Base-by-base conservation (phyloP, 2,888 invertebrate species). In the Sphinx pinastri region DNA sequence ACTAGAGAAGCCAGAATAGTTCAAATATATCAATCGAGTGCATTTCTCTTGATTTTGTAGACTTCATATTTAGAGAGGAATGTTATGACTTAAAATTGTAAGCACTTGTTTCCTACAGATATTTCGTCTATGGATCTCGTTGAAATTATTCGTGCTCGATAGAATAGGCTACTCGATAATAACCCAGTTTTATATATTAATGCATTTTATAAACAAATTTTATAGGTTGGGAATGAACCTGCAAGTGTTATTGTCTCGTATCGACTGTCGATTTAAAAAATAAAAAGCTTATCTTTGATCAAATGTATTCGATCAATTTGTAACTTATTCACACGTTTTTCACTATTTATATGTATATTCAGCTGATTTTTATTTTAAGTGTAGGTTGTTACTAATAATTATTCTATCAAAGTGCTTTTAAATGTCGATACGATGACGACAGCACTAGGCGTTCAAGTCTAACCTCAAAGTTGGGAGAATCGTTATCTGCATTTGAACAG, bases 201-300 rank as follows among this genome's bases (percentile, higher is more conserved):
- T 59, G 68, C 66, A 67, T 67, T 38, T 69, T 69, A 55, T 55
- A 66, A 70, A 70, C 69, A 55, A 70, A 70, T 57, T 52, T 57
- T 57, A 63, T 63, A 12, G 60, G 60, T 63, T 49, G 16, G 16
- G 47, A 19, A 12, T 49, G 16, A 63, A 49, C 49, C 12, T 47
- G 12, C 7, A 19, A 49, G 13, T 19, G 63, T 19, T 12, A 19
- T 13, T 13, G 49, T 63, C 49, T 49, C 63, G 49, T 19, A 63
- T 63, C 49, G 63, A 63, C 49, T 13, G 1, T 63, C 49, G 63
- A 47, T 49, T 47, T 19, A 63, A 63, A 63, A 16, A 63, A 63
- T 63, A 63, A 49, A 63, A 63, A 63, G 63, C 63, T 63, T 63
- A 19, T 63, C 49, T 63, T 63, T 63, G 63, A 63, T 63, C 63